Evolutionary conservation across 1,140 invertebrate species (phyloP), one percentile per base, ranked within the genome.

Genomic region (Heliconius hewitsoni): DNA sequence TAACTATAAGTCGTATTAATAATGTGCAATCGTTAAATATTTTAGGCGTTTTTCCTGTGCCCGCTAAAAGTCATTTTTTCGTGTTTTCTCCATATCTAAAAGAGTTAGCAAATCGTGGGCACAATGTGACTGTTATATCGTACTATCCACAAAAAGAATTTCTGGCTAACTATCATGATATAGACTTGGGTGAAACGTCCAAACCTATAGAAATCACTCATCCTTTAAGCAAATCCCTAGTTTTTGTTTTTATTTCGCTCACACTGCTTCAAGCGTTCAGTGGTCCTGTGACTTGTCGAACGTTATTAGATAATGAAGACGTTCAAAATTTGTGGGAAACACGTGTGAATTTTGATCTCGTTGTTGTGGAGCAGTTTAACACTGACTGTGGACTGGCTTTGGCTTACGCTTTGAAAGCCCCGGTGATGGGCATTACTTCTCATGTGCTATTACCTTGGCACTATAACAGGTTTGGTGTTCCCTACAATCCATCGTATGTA

Each of bases 1-100:
- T 60, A 66, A 27, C 18, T 42, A 16, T 71, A 52, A 23, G 55
- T 37, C 52, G 55, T 66, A 70, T 60, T 70, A 77, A n/a, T 55
- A 80, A 79, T 82, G 86, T 87, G 72, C 71, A 82, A 70, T 66
- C 86, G n/a, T 74, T 92, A 18, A 91, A 94, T 42, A 96, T 98
- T 74, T 87, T 98, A n/a, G 96, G 95, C 0, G 82, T 97, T 8
- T 96, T 97, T 82, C 96, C 96, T 2, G 96, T 96, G 89, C 94
- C 95, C 1, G 96, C 96, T 0, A 96, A 96, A 84, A 98, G 97
- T 86, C 97, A 98, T 84, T 97, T 96, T 81, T 95, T 96, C 55
- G 96, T 97, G 11, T 97, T 97, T 82, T 91, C 96, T 74, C 96
- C 96, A 1, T 93, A 97, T 13, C 87, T 97, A 71, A 88, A 95